Evolutionary conservation across 2,797 vertebrate species (phyloP), one percentile per base, ranked within the genome.

Genomic region (Scolopax rusticola): DNA sequence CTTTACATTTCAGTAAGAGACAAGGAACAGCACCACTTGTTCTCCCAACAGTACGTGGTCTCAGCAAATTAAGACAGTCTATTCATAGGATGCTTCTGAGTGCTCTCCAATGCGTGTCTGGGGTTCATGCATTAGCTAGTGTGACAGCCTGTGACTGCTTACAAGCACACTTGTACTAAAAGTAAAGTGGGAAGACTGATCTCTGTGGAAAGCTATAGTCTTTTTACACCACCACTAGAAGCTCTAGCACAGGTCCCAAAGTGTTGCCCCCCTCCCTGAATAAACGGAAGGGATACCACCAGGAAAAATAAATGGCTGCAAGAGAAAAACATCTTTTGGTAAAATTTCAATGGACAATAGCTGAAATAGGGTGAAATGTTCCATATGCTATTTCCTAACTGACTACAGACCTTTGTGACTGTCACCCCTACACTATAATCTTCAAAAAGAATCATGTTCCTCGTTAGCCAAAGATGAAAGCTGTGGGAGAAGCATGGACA

Each of bases 21-120:
- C 30, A 30, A 82, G 57, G 43, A 94, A 73, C 24, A 79, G 67
- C 48, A 45, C 6, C 28, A 15, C n/a, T 69, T 36, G 16, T 32
- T 84, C 30, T 41, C 23, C 15, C 40, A 54, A 50, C 17, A 71
- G 61, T 27, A 51, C 1, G 1, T 9, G 8, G 14, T 5, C 59
- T 40, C 14, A 6, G 38, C 4, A 63, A 74, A 57, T 73, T n/a
- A 15, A 57, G 23, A 59, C 23, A 36, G 36, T 30, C 57, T 88
- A 27, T 27, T 63, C 25, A 38, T 3, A 30, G 15, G 0, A 40
- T 21, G 67, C 17, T 47, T 70, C 10, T 48, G 54, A 79, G 38
- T 30, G 65, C 20, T 75, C 64, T 78, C 25, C 19, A 14, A 0
- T 0, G 0, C 10, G n/a, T 32, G 38, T 23, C 23, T 21, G 43